Conservation (phyloP, 2,797 vertebrate species). For the Erethizon dorsatum region DNA sequence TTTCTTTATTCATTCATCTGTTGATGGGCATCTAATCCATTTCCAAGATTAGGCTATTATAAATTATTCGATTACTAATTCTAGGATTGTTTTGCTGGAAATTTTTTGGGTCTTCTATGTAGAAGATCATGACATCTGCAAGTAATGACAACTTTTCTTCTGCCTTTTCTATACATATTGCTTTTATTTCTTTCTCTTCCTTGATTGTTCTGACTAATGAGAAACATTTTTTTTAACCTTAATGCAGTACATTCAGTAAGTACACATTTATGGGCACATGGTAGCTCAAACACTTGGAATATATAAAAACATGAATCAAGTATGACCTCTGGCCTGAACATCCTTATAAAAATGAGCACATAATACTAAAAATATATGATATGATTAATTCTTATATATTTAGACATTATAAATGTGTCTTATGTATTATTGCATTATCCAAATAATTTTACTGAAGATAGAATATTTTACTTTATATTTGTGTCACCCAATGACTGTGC, state of each 20-base stretch:
- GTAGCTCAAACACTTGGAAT: neutral
- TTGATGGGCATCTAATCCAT: neutral
- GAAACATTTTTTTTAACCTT: neutral
- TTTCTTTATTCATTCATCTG: neutral
- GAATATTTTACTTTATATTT: neutral
- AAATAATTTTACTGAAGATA: neutral
- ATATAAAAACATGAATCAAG: neutral
- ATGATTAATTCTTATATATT: neutral
- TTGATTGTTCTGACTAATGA: neutral
- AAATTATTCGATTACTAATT: neutral
- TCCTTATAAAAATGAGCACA: neutral
- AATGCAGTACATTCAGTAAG: neutral
- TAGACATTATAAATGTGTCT: neutral
- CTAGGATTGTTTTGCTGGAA: neutral
- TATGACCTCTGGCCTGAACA: neutral
- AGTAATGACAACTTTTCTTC: neutral
- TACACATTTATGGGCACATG: neutral
- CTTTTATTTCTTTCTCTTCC: neutral
- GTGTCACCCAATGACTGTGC: neutral
- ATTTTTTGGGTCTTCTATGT: neutral
- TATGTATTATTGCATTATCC: constrained; percentile 3
- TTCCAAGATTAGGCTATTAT: neutral
- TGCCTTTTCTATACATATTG: neutral
- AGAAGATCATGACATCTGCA: neutral
- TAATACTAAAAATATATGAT: neutral